Evolutionary conservation across 2,888 invertebrate genomes (phyloP).

Genomic region (Chorisops tibialis): DNA sequence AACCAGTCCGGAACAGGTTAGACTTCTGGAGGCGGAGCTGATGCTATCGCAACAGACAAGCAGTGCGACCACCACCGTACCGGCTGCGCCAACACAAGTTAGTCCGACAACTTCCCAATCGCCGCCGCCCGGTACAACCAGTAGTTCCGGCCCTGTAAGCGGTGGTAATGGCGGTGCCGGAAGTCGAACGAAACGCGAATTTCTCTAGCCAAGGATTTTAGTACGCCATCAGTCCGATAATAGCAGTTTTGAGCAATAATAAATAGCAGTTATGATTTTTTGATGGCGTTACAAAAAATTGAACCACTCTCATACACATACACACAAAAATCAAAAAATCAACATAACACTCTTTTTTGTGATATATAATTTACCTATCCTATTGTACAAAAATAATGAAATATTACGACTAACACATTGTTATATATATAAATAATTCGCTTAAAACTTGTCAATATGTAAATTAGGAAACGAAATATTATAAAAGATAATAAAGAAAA

Average conservation of each 20-base stretch:
- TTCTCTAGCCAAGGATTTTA: constrained; percentile 53
- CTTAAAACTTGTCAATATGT: constrained; percentile 2
- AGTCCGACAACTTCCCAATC: constrained; percentile 22
- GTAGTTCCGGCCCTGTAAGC: constrained; percentile 27
- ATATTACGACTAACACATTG: constrained; percentile 12
- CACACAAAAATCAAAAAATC: constrained; percentile 24
- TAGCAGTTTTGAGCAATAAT: constrained; percentile 40
- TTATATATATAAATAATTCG: constrained; percentile 11
- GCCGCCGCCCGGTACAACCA: constrained; percentile 17
- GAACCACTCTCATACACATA: constrained; percentile 10
- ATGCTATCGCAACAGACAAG: constrained; percentile 34
- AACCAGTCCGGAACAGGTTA: constrained; percentile 41
- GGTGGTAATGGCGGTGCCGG: constrained; percentile 35
- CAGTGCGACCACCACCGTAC: constrained; percentile 36
- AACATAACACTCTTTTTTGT: constrained; percentile 24
- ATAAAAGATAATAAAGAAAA: constrained; percentile 7
- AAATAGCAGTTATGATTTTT: constrained; percentile 1
- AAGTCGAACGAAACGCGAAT: constrained; percentile 46
- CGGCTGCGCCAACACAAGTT: constrained; percentile 27
- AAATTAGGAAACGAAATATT: constrained; percentile 16
- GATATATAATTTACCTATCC: constrained; percentile 15
- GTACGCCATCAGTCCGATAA: constrained; percentile 51
- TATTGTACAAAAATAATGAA: constrained; percentile 12
- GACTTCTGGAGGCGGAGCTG: constrained; percentile 44
- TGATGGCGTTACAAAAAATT: constrained; percentile 9